Evolutionary conservation across 2,113 vertebrate species (phyloP), one percentile per base, ranked within the genome.

Genomic region (Hydrolagus affinis): DNA sequence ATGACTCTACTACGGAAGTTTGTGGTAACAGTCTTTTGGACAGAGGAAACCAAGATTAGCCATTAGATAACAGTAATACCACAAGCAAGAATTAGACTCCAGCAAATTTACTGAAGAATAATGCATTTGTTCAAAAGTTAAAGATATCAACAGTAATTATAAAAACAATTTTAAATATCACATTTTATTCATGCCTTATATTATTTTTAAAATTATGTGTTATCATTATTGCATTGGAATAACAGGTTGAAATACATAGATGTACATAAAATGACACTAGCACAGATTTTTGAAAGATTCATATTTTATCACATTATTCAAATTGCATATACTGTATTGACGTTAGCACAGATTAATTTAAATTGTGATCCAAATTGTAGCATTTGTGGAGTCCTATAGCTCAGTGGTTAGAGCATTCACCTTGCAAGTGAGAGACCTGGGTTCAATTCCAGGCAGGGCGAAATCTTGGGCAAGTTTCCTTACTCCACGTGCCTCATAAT

Each of bases 11-110:
- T 66, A 66, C 77, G 60, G 78, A 83, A 30, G 62, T 83, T 83
- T 83, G 78, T 32, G 78, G 78, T 83, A 66, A 32, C 77, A 83
- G 60, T 21, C 23, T 83, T 80, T 83, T 66, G 44, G 15, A 83
- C 78, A 83, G 56, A 64, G 78, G 78, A 83, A 83, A 83, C 78
- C 32, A 62, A 83, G 78, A 83, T 83, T 83, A 68, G 78, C 78
- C 60, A 83, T 62, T 44, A 83, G 60, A 83, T 64, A 83, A 30
- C 25, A 68, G 59, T 66, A 28, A 23, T 32, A 83, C 62, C 14
- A 64, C 60, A 83, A 83, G 62, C 32, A 30, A 83, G 30, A 83
- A 28, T 66, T 19, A 17, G 66, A 66, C 59, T 62, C 66, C 78
- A 83, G 78, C 32, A 62, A 83, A 83, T 66, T 66, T 21, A 66